These are phyloP conservation scores for Tenthredo scrophulariae DNA, from an alignment of 2,888 invertebrate genomes.

Conservation along the genomic window DNA sequence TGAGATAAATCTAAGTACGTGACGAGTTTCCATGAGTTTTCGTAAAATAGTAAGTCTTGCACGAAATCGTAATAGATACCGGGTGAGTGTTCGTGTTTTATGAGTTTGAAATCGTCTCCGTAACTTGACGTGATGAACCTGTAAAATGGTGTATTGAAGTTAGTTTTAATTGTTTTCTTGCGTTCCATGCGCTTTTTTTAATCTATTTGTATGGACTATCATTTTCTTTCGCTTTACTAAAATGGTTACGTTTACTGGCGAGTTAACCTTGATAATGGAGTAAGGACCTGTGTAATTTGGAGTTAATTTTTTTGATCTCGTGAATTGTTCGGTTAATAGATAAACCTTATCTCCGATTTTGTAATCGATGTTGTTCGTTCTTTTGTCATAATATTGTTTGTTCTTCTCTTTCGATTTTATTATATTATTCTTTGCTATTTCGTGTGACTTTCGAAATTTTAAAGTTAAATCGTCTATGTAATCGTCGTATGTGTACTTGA, in stretches of 20 bases:
- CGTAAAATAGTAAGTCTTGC: no score
- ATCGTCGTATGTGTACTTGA: conserved; percentile 66
- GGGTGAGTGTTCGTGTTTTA: background rate
- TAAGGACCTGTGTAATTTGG: conserved; percentile 49
- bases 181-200: background rate
- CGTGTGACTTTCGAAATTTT: conserved; percentile 60
- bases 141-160: background rate
- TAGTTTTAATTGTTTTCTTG: background rate
- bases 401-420: conserved; percentile 60
- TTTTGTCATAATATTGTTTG: conserved; percentile 61
- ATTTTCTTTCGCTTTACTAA: conserved; percentile 42
- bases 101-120: background rate
- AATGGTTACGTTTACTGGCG: conserved; percentile 15
- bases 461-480: conserved; percentile 60
- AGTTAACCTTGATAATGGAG: conserved; percentile 53
- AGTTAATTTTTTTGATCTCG: conserved; percentile 57
- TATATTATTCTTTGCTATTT: conserved; percentile 64
- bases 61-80: background rate
- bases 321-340: conserved; percentile 55
- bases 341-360: conserved; percentile 60
- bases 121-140: background rate
- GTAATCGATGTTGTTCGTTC: conserved; percentile 56
- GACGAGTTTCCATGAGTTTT: no score
- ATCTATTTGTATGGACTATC: conserved; percentile 35
- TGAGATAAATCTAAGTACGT: no score